Conservation (phyloP, 1,140 invertebrate genomes). For the Drosophila aff. region DNA sequence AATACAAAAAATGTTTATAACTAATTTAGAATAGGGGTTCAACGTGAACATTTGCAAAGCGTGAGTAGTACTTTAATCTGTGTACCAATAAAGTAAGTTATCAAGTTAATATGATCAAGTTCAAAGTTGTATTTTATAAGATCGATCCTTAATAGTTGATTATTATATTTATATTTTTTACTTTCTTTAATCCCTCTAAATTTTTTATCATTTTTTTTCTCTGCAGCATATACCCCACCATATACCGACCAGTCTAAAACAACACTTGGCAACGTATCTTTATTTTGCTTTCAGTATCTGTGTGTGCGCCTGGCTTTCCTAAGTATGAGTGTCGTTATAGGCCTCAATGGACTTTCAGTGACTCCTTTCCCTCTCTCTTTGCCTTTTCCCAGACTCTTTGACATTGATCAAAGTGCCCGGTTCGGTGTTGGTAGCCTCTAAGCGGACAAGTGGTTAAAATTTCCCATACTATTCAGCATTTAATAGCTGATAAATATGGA, state of each 20-base stretch:
- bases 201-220: not conserved
- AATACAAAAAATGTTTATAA: no score
- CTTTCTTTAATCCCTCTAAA: not conserved
- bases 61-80: no score
- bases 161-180: not conserved
- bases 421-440: conserved; percentile 59
- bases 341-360: conserved; percentile 80
- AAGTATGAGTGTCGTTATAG: conserved; percentile 71
- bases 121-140: no score
- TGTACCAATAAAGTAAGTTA: no score
- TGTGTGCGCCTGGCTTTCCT: conserved; percentile 24
- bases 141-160: no score
- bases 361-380: conserved; percentile 58
- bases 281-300: conserved; percentile 67
- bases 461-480: conserved; percentile 49
- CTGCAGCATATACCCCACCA: conserved; percentile 9
- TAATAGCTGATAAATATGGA: not conserved
- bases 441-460: conserved; percentile 72
- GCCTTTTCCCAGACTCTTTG: conserved; percentile 19
- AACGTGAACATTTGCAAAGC: no score
- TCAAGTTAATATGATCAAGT: no score
- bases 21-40: not conserved
- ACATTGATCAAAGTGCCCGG: conserved; percentile 76
- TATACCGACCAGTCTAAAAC: conserved; percentile 56
- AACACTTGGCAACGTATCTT: conserved; percentile 80